phyloP scores from a whole-genome alignment of 2,113 vertebrate species.

The Thamnophis sirtalis region DNA sequence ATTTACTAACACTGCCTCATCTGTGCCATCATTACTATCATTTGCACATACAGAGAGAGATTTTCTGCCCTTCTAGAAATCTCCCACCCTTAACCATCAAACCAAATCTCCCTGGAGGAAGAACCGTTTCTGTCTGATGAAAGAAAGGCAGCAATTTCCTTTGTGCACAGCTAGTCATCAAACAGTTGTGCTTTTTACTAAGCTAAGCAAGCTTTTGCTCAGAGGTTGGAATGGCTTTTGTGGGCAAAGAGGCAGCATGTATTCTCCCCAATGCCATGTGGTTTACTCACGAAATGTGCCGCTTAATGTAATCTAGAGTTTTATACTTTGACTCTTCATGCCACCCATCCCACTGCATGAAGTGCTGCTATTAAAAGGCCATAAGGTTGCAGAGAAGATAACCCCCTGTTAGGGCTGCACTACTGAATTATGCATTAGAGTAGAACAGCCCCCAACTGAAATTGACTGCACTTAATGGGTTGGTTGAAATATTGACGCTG shows the following conservation, averaged over 20 bases:
- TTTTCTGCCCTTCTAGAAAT: not conserved
- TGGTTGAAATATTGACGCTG: slow-evolving; percentile 19
- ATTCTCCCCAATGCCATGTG: not conserved
- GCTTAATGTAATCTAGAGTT: not conserved
- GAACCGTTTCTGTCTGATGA: not conserved
- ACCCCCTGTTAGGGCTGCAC: not conserved
- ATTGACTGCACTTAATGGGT: slow-evolving; percentile 22
- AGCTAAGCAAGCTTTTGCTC: not conserved
- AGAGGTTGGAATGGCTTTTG: not conserved
- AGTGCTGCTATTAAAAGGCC: slow-evolving; percentile 22
- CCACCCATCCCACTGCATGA: not conserved
- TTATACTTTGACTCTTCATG: not conserved
- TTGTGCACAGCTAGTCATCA: not conserved
- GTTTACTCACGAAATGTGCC: not conserved
- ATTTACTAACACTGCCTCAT: not conserved
- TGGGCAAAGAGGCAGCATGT: not conserved
- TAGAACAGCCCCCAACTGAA: not conserved
- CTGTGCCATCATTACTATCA: too few relatives aligned
- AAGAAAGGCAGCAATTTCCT: not conserved
- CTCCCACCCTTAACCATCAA: not conserved
- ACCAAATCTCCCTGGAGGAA: not conserved
- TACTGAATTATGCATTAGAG: slow-evolving; percentile 28
- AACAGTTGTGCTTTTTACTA: not conserved
- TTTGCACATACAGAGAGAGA: too few relatives aligned
- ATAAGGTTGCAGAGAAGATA: not conserved